A percentile compares a stretch with the other conserved stretches of the same genome.
Conservation (phyloP, 2,888 invertebrate species). For the Trilocha varians region DNA sequence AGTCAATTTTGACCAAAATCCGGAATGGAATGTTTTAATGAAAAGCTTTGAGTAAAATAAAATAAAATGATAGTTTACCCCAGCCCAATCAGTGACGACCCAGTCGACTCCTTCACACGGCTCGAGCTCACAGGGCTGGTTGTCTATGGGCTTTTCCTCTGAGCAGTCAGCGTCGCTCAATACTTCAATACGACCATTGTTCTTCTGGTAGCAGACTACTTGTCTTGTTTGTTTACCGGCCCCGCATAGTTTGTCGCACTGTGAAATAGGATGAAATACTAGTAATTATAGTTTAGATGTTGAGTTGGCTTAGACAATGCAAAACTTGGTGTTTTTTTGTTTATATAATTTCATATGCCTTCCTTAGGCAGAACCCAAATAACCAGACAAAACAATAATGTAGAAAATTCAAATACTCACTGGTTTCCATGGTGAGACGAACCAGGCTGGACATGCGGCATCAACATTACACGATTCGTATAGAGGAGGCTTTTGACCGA, state of each 20-base stretch:
- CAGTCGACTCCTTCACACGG: slow-evolving; percentile 95
- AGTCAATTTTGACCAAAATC: too few relatives aligned
- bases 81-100: slow-evolving; percentile 90
- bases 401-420: slow-evolving; percentile 61
- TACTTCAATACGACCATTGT: slow-evolving; percentile 76
- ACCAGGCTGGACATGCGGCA: slow-evolving; percentile 88
- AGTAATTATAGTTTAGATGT: too few relatives aligned
- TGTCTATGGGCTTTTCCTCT: slow-evolving; percentile 79
- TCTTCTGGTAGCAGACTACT: slow-evolving; percentile 84
- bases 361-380: too few relatives aligned
- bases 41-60: too few relatives aligned
- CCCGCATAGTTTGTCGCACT: slow-evolving; percentile 94
- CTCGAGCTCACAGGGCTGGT: slow-evolving; percentile 80
- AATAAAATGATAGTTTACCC: too few relatives aligned
- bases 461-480: slow-evolving; percentile 83
- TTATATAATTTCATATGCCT: too few relatives aligned
- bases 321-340: too few relatives aligned
- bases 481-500: slow-evolving; percentile 80
- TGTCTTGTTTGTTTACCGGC: slow-evolving; percentile 86
- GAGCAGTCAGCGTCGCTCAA: slow-evolving; percentile 77
- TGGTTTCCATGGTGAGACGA: slow-evolving; percentile 91
- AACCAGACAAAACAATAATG: too few relatives aligned
- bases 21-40: too few relatives aligned
- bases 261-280: slow-evolving; percentile 1
- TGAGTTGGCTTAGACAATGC: too few relatives aligned